Conservation (phyloP, 2,888 invertebrate genomes). For the Calameuta filiformis region DNA sequence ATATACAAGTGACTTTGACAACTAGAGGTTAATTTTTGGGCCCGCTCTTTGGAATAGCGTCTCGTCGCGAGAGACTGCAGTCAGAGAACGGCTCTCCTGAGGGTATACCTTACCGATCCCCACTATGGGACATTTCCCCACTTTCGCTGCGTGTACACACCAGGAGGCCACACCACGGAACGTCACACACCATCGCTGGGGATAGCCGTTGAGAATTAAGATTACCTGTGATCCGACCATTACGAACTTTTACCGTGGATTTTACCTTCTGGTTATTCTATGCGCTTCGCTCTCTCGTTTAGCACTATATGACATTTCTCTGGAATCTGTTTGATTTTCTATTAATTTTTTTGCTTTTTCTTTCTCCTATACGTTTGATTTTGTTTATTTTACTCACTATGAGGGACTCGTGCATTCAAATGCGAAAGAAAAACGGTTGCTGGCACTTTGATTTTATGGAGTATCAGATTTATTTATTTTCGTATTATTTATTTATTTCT, state of each 20-base stretch:
- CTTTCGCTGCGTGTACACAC: slow-evolving; percentile 44
- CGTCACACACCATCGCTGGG: not conserved
- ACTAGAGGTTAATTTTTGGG: slow-evolving; percentile 38
- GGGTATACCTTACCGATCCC: slow-evolving; percentile 61
- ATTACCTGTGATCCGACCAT: slow-evolving; percentile 43
- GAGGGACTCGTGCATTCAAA: not conserved
- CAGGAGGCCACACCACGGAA: not conserved
- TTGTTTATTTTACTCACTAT: not conserved
- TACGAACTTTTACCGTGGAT: slow-evolving; percentile 24
- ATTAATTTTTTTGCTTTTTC: not conserved
- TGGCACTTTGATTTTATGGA: not conserved
- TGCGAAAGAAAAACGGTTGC: not conserved
- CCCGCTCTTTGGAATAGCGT: slow-evolving; percentile 50
- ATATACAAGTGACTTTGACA: not conserved
- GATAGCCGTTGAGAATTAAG: slow-evolving; percentile 22
- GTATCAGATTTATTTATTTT: not conserved
- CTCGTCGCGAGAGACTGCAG: slow-evolving; percentile 58
- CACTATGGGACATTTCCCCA: slow-evolving; percentile 58
- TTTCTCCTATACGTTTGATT: not conserved
- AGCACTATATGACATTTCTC: not conserved
- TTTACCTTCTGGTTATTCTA: not conserved
- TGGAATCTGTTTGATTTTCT: not conserved
- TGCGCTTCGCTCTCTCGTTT: not conserved
- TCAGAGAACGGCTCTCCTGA: slow-evolving; percentile 46
- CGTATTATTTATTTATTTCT: no score